These are phyloP conservation scores for Rhinolophus sinicus DNA, from an alignment of 2,113 vertebrate species.

Conservation along the genomic window DNA sequence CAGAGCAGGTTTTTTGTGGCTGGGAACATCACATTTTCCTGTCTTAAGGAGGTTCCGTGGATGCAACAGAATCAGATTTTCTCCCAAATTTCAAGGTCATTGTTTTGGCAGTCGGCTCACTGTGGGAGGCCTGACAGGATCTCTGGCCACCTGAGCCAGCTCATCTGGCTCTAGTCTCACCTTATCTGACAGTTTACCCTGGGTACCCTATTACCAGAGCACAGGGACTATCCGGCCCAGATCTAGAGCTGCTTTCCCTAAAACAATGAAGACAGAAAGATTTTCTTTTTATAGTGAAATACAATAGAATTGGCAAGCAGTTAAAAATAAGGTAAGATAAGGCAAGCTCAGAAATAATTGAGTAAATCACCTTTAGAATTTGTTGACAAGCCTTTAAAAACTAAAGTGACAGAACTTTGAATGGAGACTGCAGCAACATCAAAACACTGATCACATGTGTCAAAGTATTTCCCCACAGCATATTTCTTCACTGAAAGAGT, in stretches of 20 bases:
- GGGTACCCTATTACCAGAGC: neutral
- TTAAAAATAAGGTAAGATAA: neutral
- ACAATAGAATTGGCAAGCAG: neutral
- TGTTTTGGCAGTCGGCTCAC: neutral
- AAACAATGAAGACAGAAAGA: neutral
- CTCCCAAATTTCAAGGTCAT: neutral
- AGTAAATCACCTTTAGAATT: neutral
- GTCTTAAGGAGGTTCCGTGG: neutral
- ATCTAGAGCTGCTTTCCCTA: neutral
- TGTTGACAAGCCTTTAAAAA: neutral
- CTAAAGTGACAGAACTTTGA: neutral
- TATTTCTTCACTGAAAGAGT: neutral
- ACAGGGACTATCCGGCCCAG: too few relatives aligned
- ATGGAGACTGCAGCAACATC: neutral
- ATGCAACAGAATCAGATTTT: neutral
- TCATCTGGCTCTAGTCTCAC: neutral
- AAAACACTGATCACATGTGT: neutral
- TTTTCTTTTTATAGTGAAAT: neutral
- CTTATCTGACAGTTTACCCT: neutral
- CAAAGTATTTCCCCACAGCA: neutral
- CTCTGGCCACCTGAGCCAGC: neutral
- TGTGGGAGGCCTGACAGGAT: neutral
- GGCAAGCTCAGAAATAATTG: neutral
- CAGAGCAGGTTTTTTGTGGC: neutral
- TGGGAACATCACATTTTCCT: neutral